These are phyloP conservation scores for Acrossocheilus fasciatus DNA, from an alignment of 2,797 vertebrate genomes.

Conservation along the genomic window DNA sequence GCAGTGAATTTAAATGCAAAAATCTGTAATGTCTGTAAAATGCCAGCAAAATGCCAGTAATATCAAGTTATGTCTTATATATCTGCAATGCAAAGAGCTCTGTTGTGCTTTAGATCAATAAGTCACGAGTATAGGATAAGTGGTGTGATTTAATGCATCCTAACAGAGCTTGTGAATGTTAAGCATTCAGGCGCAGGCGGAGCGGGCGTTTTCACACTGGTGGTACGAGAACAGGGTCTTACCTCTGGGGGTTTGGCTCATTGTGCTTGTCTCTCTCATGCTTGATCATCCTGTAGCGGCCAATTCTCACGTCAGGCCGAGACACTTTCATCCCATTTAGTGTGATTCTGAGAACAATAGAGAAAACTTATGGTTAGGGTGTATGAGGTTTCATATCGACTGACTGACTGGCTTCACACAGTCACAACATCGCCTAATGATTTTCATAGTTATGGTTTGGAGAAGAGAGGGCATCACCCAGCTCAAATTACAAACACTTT, in stretches of 20 bases:
- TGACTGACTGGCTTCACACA: slow-evolving; percentile 6
- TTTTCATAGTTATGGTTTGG: neutral
- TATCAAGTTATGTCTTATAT: neutral
- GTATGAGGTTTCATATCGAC: slow-evolving; percentile 13
- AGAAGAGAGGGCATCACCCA: neutral
- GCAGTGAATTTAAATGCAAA: neutral
- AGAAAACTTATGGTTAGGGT: slow-evolving; percentile 3
- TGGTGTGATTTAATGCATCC: slow-evolving; percentile 34
- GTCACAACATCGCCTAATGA: neutral
- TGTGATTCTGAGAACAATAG: slow-evolving; percentile 84
- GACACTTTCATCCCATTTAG: slow-evolving; percentile 99
- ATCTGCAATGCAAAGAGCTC: neutral
- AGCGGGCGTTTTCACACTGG: neutral
- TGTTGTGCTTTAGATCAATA: slow-evolving; percentile 27
- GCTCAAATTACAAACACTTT: neutral
- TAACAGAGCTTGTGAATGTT: slow-evolving; percentile 13
- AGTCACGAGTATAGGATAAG: slow-evolving; percentile 11
- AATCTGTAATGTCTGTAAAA: neutral
- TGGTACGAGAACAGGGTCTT: slow-evolving; percentile 63
- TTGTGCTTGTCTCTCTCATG: slow-evolving; percentile 99
- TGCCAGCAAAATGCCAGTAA: slow-evolving; percentile 2
- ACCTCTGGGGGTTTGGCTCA: slow-evolving; percentile 99
- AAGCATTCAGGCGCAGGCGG: no score
- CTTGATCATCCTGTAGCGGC: slow-evolving; percentile 99
- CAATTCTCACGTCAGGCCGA: slow-evolving; percentile 94